These are phyloP conservation scores for Helostoma temminkii DNA, from an alignment of 2,797 vertebrate species.

Conservation along the genomic window DNA sequence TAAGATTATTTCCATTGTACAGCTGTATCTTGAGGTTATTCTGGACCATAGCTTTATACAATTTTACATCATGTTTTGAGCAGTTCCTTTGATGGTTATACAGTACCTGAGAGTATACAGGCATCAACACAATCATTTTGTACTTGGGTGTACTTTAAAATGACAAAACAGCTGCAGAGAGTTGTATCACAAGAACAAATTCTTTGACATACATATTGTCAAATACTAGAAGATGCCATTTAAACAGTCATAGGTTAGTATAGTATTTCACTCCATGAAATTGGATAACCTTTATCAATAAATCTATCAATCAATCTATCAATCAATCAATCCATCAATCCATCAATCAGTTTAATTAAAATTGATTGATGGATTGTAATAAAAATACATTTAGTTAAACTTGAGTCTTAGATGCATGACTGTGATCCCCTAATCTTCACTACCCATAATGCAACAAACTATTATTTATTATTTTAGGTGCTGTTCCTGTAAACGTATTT, in stretches of 20 bases:
- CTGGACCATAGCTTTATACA: conserved; percentile 5
- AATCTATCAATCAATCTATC: no score
- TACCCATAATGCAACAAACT: no score
- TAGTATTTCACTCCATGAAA: no score
- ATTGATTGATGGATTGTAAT: no score
- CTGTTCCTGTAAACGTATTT: conserved; percentile 11
- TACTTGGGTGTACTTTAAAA: conserved; percentile 25
- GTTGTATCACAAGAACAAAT: not conserved
- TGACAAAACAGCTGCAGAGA: conserved; percentile 30
- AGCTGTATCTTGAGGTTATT: not conserved
- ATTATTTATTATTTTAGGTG: no score
- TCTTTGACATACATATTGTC: conserved; percentile 19
- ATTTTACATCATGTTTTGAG: not conserved
- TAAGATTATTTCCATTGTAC: conserved; percentile 4
- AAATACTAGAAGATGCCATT: conserved; percentile 4
- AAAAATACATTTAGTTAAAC: no score
- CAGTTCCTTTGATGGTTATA: conserved; percentile 3
- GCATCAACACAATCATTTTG: conserved; percentile 16
- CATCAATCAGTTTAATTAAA: no score
- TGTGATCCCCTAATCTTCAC: no score
- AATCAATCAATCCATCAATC: no score
- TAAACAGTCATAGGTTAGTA: no score
- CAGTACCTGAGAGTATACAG: conserved; percentile 9
- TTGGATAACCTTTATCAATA: no score
- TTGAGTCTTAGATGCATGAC: no score